Percentiles rank a stretch among this genome's conserved stretches.
These are phyloP conservation scores for Sminthurides aquaticus DNA, from an alignment of 2,888 invertebrate species.

Conservation along the genomic window DNA sequence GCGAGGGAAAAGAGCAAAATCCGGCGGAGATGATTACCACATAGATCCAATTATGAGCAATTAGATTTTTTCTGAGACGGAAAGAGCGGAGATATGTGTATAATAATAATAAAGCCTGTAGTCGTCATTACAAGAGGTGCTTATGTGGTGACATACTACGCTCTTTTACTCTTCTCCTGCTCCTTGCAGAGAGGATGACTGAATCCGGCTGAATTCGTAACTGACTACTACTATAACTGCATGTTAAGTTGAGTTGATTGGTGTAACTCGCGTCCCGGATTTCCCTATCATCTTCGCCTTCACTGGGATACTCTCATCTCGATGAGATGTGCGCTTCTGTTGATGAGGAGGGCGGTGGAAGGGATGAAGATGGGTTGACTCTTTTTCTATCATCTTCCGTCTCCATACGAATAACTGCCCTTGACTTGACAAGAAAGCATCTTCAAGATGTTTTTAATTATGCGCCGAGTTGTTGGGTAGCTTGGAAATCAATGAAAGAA, in stretches of 20 bases:
- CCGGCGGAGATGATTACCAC: conserved; percentile 44
- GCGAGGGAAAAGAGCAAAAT: too few relatives aligned
- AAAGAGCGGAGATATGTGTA: not conserved
- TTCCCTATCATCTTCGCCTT: not conserved
- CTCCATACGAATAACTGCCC: too few relatives aligned
- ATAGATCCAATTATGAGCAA: conserved; percentile 45
- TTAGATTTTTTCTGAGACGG: conserved; percentile 37
- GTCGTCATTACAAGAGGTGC: conserved; percentile 31
- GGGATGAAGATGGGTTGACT: too few relatives aligned
- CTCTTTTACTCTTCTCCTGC: too few relatives aligned
- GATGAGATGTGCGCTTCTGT: too few relatives aligned
- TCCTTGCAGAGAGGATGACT: too few relatives aligned
- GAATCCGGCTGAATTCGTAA: too few relatives aligned
- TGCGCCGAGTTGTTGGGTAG: conserved; percentile 37
- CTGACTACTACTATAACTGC: too few relatives aligned
- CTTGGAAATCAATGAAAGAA: conserved; percentile 42
- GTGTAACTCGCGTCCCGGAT: conserved; percentile 30
- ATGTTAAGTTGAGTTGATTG: too few relatives aligned
- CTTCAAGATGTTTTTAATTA: conserved; percentile 44
- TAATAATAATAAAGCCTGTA: conserved; percentile 33
- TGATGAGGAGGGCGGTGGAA: not conserved
- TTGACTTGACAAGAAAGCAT: too few relatives aligned
- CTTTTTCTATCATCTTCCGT: too few relatives aligned
- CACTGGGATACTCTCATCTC: too few relatives aligned
- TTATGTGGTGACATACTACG: conserved; percentile 38